Conservation (phyloP, 2,113 vertebrate genomes). For the Phalacrocorax aristotelis region DNA sequence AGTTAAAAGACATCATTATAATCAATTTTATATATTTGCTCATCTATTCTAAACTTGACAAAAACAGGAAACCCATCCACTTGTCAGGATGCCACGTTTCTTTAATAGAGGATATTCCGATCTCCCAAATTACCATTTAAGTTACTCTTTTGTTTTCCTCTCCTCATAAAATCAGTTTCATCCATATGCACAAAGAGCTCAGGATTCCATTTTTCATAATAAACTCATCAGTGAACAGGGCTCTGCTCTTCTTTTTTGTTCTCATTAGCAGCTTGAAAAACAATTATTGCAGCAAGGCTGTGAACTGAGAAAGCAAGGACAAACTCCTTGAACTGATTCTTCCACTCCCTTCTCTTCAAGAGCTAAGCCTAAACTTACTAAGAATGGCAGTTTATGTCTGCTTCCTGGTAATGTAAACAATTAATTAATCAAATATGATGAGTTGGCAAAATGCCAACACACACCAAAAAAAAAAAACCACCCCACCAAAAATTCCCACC, state of each 20-base stretch:
- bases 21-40: neutral
- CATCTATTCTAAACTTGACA: neutral
- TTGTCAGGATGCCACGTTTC: neutral
- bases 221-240: neutral
- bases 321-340: neutral
- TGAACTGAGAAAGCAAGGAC: neutral
- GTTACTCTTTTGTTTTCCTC: neutral
- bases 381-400: neutral
- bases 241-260: neutral
- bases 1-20: neutral
- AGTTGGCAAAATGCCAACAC: neutral
- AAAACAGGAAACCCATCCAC: neutral
- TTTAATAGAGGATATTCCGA: neutral
- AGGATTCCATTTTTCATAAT: neutral
- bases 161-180: neutral
- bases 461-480: neutral
- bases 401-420: neutral
- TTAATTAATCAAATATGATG: neutral
- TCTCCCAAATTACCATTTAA: neutral
- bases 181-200: neutral
- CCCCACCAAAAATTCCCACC: neutral
- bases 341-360: neutral
- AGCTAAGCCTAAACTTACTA: neutral
- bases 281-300: neutral
- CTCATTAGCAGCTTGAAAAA: neutral